Percentiles rank a stretch among this genome's conserved stretches.
Conservation (phyloP, 1,140 invertebrate species). For the Drosophila setifemur region DNA sequence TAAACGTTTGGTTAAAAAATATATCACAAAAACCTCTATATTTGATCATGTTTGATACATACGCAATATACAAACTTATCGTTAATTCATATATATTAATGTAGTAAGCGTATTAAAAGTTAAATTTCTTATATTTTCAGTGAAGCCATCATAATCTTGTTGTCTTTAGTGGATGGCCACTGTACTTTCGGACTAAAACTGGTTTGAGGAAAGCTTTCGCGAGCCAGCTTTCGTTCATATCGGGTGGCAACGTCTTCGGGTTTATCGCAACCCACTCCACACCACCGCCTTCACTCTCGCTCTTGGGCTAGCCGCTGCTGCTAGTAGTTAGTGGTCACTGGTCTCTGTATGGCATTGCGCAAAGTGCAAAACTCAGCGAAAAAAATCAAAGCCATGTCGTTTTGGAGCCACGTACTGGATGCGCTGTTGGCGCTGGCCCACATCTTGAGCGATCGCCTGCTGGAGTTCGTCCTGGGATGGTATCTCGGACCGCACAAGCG, state of each 20-base stretch:
- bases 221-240: slow-evolving; percentile 17
- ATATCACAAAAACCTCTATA: no score
- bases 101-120: background rate
- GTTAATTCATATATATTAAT: background rate
- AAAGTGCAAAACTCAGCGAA: slow-evolving; percentile 27
- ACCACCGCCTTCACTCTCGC: no score
- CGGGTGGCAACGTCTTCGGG: slow-evolving; percentile 28
- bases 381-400: slow-evolving; percentile 32
- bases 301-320: background rate
- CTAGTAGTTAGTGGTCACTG: background rate
- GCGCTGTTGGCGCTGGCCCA: slow-evolving; percentile 56
- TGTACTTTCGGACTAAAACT: slow-evolving; percentile 4
- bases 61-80: no score
- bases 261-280: slow-evolving; percentile 19
- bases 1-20: no score
- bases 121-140: background rate
- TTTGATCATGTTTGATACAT: no score
- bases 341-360: slow-evolving; percentile 17
- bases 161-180: background rate
- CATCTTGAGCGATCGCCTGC: slow-evolving; percentile 56
- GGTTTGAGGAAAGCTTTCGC: slow-evolving; percentile 28
- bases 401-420: slow-evolving; percentile 43
- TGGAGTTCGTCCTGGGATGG: slow-evolving; percentile 70
- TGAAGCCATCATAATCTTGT: no score
- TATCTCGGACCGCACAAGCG: slow-evolving; percentile 54